Conservation (phyloP, 2,113 vertebrate genomes). For the Silurus meridionalis region DNA sequence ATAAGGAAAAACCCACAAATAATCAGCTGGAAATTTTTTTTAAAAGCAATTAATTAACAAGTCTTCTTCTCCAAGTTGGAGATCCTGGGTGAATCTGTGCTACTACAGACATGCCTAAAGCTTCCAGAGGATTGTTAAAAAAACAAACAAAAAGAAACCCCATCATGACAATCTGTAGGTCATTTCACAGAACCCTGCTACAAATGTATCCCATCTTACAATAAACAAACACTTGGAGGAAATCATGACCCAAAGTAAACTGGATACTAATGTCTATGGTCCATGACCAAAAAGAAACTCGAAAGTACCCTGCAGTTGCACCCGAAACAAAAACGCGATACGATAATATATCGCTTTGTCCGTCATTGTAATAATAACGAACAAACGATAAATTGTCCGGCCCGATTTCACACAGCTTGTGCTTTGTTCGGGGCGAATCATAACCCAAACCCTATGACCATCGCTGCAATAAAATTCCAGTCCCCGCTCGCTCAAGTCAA, state of each 20-base stretch:
- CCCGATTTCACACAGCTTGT: background rate
- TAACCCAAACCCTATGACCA: constrained; percentile 7
- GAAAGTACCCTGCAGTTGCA: background rate
- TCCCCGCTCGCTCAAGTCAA: constrained; percentile 4
- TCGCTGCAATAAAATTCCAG: constrained; percentile 18
- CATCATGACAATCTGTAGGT: background rate
- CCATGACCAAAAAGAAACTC: background rate
- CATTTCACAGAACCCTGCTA: background rate
- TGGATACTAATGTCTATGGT: background rate
- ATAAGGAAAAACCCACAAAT: background rate
- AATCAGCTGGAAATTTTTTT: too few species aligned
- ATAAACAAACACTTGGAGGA: background rate
- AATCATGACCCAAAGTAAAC: background rate
- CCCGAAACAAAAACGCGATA: background rate
- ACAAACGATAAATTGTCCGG: background rate
- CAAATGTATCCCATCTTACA: background rate
- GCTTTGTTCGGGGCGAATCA: constrained; percentile 10
- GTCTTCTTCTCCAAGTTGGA: background rate
- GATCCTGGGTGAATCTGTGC: background rate
- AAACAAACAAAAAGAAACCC: background rate
- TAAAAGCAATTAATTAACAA: background rate
- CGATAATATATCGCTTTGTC: too few species aligned
- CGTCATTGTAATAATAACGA: background rate
- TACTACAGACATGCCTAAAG: background rate
- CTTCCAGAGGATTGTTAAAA: background rate